Evolutionary conservation across 2,113 vertebrate species (phyloP).

Genomic region (Oriolus oriolus): DNA sequence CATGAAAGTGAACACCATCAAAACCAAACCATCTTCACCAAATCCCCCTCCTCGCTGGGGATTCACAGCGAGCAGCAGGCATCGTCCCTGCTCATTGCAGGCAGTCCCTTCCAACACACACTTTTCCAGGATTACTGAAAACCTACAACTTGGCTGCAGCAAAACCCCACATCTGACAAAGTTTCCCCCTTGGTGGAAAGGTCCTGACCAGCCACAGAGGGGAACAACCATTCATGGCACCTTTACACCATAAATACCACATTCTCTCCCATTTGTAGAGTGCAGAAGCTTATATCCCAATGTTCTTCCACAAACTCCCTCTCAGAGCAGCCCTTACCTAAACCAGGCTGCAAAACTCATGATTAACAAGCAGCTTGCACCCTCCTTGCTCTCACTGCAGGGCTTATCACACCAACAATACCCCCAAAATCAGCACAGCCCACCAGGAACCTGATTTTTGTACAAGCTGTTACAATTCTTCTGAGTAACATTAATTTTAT

Average conservation of each 20-base stretch:
- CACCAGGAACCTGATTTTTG: background rate
- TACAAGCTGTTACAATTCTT: background rate
- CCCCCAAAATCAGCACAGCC: background rate
- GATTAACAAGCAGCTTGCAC: background rate
- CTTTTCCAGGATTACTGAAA: background rate
- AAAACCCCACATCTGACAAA: background rate
- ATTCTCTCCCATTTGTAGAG: background rate
- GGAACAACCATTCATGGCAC: no score
- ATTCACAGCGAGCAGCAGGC: background rate
- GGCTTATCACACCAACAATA: background rate
- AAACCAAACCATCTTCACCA: background rate
- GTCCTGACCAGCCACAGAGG: background rate
- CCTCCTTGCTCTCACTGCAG: background rate
- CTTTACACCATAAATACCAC: accelerated
- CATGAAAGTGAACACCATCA: background rate
- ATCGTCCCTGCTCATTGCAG: background rate
- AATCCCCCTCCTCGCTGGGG: background rate
- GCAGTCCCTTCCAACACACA: background rate
- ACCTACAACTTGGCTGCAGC: background rate
- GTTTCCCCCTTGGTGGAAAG: accelerated
- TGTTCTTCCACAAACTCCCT: background rate
- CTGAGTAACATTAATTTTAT: background rate
- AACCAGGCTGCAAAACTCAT: background rate
- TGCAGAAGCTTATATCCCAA: background rate
- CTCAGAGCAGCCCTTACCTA: background rate